Percentiles rank a stretch among this genome's conserved stretches.
These are phyloP conservation scores for Lasiommata megera DNA, from an alignment of 2,888 invertebrate genomes.

Conservation along the genomic window DNA sequence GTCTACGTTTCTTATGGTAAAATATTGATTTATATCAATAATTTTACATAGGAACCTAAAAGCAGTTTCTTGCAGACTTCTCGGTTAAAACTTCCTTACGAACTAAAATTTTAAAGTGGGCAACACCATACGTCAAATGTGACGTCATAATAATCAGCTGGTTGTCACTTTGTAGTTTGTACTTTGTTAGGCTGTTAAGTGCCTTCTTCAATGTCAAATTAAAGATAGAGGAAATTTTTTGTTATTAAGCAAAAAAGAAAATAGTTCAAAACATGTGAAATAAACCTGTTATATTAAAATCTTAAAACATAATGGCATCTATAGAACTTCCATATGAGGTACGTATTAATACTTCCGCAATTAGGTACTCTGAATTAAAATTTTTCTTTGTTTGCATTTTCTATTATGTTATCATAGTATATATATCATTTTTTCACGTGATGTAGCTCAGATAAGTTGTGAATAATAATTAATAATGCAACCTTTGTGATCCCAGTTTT, in stretches of 20 bases:
- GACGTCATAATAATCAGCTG: conserved; percentile 27
- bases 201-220: conserved; percentile 28
- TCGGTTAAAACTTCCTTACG: no score
- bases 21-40: no score
- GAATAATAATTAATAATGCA: neutral
- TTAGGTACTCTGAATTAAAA: conserved; percentile 15
- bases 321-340: conserved; percentile 72
- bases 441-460: conserved; percentile 30
- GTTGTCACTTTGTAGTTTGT: conserved; percentile 2
- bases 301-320: conserved; percentile 29
- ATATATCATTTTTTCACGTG: conserved; percentile 64
- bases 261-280: conserved; percentile 23
- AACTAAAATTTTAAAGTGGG: neutral
- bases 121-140: conserved; percentile 1
- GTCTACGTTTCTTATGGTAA: no score
- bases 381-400: conserved; percentile 54
- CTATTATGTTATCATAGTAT: conserved; percentile 12
- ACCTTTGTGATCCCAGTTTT: neutral
- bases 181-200: no score
- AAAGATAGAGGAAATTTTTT: neutral
- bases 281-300: neutral
- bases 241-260: neutral
- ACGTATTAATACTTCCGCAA: conserved; percentile 29
- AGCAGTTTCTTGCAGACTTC: no score
- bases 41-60: no score